Conservation (phyloP, 2,797 vertebrate genomes). For the Spea hammondii region DNA sequence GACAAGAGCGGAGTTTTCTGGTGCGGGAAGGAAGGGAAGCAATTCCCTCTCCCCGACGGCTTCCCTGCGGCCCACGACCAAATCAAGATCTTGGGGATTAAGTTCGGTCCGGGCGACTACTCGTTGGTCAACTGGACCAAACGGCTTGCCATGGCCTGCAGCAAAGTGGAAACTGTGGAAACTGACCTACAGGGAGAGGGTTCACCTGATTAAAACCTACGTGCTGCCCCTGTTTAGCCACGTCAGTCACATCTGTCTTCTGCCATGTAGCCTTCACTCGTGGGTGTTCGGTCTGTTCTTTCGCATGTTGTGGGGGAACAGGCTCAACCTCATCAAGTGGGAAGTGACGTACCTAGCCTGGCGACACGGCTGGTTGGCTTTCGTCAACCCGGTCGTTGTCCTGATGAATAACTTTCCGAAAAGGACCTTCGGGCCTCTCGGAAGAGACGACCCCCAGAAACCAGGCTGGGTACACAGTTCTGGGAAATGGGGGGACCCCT, state of each 20-base stretch:
- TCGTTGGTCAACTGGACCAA: too few relatives aligned
- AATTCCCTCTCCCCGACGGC: neutral
- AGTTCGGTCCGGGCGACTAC: neutral
- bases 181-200: too few relatives aligned
- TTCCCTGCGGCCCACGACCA: neutral
- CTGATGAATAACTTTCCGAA: neutral
- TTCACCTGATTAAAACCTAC: too few relatives aligned
- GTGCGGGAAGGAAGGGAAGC: neutral
- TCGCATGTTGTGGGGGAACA: neutral
- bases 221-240: too few relatives aligned
- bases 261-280: too few relatives aligned
- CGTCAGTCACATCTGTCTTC: too few relatives aligned
- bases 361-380: neutral
- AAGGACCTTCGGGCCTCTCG: neutral
- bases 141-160: too few relatives aligned
- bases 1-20: slow-evolving; percentile 1
- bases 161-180: too few relatives aligned
- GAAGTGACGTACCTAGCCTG: too few relatives aligned
- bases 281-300: too few relatives aligned
- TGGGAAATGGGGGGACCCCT: too few relatives aligned
- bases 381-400: neutral
- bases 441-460: neutral
- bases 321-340: too few relatives aligned
- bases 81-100: slow-evolving; percentile 1
- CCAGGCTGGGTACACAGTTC: neutral